phyloP scores from a whole-genome alignment of 1,140 invertebrate species.

The Hylaeus volcanicus region DNA sequence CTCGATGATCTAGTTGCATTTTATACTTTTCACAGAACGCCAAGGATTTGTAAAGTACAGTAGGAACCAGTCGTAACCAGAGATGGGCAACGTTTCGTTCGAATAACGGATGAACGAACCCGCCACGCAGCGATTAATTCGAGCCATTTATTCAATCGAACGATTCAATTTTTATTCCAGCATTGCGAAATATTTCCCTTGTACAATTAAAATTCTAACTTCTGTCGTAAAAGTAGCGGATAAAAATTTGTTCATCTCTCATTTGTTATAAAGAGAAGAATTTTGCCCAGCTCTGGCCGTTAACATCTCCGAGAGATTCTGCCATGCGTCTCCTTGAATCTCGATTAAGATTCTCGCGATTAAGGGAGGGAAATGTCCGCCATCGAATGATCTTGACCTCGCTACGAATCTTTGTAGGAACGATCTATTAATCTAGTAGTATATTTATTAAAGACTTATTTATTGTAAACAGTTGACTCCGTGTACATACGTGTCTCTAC shows the following conservation, averaged over 20 bases:
- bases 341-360: constrained; percentile 35
- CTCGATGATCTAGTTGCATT: neutral
- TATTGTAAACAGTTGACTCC: constrained; percentile 68
- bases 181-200: no score
- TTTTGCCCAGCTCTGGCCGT: no score
- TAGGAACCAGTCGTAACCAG: neutral
- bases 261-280: no score
- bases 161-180: no score
- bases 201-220: no score
- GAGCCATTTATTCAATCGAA: no score
- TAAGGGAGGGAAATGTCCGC: constrained; percentile 6
- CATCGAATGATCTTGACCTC: constrained; percentile 48
- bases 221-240: no score
- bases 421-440: constrained; percentile 66
- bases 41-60: neutral
- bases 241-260: no score
- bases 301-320: neutral
- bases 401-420: constrained; percentile 58
- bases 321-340: constrained; percentile 42
- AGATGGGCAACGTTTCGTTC: no score
- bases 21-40: neutral
- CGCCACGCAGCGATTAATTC: no score
- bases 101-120: no score
- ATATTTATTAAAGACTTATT: constrained; percentile 76
- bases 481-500: constrained; percentile 62